These are phyloP conservation scores for Cromileptes altivelis DNA, from an alignment of 2,113 vertebrate genomes.

Conservation along the genomic window DNA sequence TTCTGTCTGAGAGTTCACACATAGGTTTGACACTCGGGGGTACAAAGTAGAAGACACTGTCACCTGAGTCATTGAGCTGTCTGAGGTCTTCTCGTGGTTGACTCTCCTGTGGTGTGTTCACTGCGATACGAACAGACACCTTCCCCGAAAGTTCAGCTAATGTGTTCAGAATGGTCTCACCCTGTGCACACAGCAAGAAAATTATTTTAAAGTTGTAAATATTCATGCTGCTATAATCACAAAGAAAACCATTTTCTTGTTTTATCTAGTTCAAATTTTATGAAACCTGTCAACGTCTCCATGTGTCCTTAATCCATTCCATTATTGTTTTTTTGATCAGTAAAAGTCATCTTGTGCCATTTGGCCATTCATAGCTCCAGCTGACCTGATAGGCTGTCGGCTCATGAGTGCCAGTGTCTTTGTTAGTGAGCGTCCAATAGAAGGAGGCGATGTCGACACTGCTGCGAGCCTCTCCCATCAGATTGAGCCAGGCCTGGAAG, in stretches of 20 bases:
- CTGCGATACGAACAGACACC: constrained; percentile 86
- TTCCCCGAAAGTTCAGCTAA: constrained; percentile 81
- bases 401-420: constrained; percentile 88
- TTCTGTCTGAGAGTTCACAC: no score
- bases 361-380: not conserved
- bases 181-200: constrained; percentile 74
- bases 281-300: no score
- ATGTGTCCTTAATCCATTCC: no score
- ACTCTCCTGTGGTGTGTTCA: constrained; percentile 75
- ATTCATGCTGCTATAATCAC: not conserved
- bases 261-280: no score
- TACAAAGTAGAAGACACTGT: constrained; percentile 3
- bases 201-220: not conserved
- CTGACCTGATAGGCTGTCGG: constrained; percentile 88
- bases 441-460: constrained; percentile 95
- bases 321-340: no score
- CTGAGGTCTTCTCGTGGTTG: constrained; percentile 77
- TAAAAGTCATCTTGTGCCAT: not conserved
- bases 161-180: constrained; percentile 85
- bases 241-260: no score
- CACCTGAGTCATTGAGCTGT: constrained; percentile 86
- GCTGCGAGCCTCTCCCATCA: constrained; percentile 82
- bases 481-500: constrained; percentile 86
- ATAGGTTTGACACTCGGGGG: no score
- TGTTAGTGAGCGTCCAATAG: constrained; percentile 93